phyloP scores from a whole-genome alignment of 2,113 vertebrate species.

The Glareola pratincola region DNA sequence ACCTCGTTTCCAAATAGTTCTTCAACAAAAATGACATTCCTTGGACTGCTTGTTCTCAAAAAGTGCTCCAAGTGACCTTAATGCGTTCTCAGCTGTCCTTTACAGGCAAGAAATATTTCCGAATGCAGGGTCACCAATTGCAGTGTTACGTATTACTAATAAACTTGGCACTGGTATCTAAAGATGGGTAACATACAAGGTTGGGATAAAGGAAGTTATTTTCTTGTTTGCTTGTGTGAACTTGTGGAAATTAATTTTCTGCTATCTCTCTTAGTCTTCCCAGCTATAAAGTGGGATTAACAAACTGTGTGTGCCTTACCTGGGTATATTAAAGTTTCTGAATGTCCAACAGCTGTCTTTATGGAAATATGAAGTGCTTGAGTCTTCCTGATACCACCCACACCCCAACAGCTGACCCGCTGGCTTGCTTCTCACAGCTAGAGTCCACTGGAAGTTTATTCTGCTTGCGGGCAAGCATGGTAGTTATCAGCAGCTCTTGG shows the following conservation, averaged over 20 bases:
- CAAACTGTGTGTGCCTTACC: background rate
- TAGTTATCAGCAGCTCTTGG: background rate
- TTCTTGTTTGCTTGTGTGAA: background rate
- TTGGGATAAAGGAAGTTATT: background rate
- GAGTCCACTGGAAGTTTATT: background rate
- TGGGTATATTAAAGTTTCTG: background rate
- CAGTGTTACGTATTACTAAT: background rate
- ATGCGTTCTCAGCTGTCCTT: background rate
- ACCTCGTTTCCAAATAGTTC: conserved; percentile 21
- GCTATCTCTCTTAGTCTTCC: background rate
- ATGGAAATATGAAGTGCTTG: background rate
- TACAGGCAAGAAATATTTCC: background rate
- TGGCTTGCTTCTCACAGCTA: background rate
- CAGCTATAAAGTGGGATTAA: background rate
- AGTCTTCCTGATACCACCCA: background rate
- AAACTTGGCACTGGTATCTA: background rate
- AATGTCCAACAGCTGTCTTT: background rate
- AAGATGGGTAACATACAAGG: background rate
- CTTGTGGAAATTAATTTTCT: background rate
- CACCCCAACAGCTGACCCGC: background rate
- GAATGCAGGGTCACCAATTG: background rate
- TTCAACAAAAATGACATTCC: conserved; percentile 12
- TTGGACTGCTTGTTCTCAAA: conserved; percentile 24
- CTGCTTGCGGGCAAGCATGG: background rate
- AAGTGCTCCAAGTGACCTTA: conserved; percentile 3